Base-by-base conservation (phyloP, 2,888 invertebrate species). In the Alsophila aescularia region DNA sequence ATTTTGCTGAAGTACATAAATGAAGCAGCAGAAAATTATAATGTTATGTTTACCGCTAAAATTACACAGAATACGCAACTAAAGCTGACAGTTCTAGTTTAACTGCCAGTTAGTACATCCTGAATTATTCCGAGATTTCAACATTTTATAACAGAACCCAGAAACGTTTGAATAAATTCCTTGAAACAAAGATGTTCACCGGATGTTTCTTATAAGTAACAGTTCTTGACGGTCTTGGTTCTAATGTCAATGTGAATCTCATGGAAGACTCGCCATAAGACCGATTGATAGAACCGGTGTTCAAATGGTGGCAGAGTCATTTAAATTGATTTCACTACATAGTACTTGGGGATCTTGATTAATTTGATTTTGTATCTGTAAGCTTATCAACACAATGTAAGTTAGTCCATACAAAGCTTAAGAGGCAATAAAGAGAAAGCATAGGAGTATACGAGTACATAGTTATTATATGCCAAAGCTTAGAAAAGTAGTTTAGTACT, bases 161-260 rank as follows among this genome's bases (percentile, higher is more conserved):
- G 64, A 66, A 69, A 36, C 24, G 45, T 41, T 50, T 55, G 24
- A 50, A 50, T 56, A 50, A 36, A 42, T 54, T 56, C 55, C 41
- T n/a, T 47, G 55, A 51, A 55, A 66, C 62, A 63, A 63, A 63
- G 56, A 67, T 67, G 58, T 49, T 66, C 61, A 70, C 75, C 77
- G 77, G 75, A 79, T 77, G 75, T 63, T 78, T 79, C 80, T 77
- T 51, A 67, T 67, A 77, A 80, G 12, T 80, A 82, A 83, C 79
- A 74, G 75, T 69, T 59, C 24, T 32, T 54, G 21, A 24, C 24
- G 24, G 24, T 39, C 32, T 21, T 35, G 36, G 40, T 48, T 36
- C 29, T 43, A 32, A 39, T 44, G 52, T 31, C 51, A 44, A 21
- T 43, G 44, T 39, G 32, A 39, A 39, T 15, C 7, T 43, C 15